Percentiles rank a stretch among this genome's conserved stretches.
phyloP scores from a whole-genome alignment of 2,797 vertebrate species.

The Perodicticus potto region DNA sequence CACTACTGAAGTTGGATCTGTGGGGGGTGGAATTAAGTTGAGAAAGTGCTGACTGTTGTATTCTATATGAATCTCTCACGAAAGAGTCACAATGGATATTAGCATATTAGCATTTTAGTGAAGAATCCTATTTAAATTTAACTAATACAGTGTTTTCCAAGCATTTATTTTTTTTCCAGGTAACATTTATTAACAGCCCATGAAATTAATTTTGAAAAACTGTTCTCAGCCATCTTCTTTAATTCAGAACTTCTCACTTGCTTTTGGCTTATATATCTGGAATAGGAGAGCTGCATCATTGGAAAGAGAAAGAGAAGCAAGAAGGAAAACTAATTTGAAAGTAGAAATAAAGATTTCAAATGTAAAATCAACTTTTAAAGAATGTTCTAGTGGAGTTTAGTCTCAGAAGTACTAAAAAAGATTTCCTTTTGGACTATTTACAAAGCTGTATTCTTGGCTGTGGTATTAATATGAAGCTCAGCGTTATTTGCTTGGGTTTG shows the following conservation, averaged over 20 bases:
- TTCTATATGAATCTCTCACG: background rate
- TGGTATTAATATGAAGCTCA: background rate
- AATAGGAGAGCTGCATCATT: slow-evolving; percentile 1
- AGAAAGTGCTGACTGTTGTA: background rate
- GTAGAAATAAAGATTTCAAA: background rate
- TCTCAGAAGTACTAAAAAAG: background rate
- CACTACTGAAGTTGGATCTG: background rate
- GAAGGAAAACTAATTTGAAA: background rate
- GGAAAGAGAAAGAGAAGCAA: background rate
- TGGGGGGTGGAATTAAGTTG: background rate
- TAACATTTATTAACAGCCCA: slow-evolving; percentile 45
- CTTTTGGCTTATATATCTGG: background rate
- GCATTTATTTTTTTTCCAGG: background rate
- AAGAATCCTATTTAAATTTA: slow-evolving; percentile 63
- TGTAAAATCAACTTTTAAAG: background rate
- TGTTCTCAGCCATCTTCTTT: slow-evolving; percentile 22
- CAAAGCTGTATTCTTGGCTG: background rate
- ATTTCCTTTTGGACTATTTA: background rate
- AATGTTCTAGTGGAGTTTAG: background rate
- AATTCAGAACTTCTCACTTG: slow-evolving; percentile 55
- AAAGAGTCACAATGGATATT: background rate
- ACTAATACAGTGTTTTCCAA: slow-evolving; percentile 40
- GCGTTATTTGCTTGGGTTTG: background rate
- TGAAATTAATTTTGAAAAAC: slow-evolving; percentile 64
- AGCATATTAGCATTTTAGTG: slow-evolving; percentile 31